Evolutionary conservation across 2,113 vertebrate species (phyloP).

Genomic region (Hippocampus mohnikei): DNA sequence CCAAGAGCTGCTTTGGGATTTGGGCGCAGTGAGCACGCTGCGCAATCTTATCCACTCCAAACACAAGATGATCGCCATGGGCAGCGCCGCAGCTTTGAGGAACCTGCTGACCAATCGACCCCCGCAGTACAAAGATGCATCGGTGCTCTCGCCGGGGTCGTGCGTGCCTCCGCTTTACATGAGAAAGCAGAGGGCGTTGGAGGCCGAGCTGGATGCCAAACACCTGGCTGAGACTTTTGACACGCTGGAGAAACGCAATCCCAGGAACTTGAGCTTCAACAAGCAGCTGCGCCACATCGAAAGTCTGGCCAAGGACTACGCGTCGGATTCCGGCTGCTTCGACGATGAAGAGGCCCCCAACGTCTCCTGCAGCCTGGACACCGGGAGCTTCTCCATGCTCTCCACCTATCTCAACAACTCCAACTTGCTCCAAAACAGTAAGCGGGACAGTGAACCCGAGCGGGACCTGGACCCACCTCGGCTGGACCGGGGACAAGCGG

Average conservation of each 20-base stretch:
- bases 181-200: slow-evolving; percentile 93
- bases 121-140: slow-evolving; percentile 84
- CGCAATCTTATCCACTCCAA: slow-evolving; percentile 98
- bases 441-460: slow-evolving; percentile 77
- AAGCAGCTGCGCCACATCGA: slow-evolving; percentile 86
- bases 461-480: slow-evolving; percentile 67
- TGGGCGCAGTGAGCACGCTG: slow-evolving; percentile 94
- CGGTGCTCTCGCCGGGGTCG: slow-evolving; percentile 85
- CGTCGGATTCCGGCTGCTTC: slow-evolving; percentile 93
- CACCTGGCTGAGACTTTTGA: slow-evolving; percentile 90
- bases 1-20: slow-evolving; percentile 96
- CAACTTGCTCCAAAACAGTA: slow-evolving; percentile 84
- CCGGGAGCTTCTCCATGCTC: slow-evolving; percentile 80
- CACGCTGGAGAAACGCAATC: slow-evolving; percentile 84
- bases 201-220: slow-evolving; percentile 90
- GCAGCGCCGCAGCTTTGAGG: slow-evolving; percentile 89
- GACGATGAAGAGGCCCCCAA: slow-evolving; percentile 92
- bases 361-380: slow-evolving; percentile 78
- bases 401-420: slow-evolving; percentile 90
- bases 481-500: slow-evolving; percentile 66
- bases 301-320: slow-evolving; percentile 90
- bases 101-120: slow-evolving; percentile 94
- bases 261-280: slow-evolving; percentile 76
- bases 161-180: slow-evolving; percentile 92
- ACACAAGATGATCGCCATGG: slow-evolving; percentile 99